These are phyloP conservation scores for Eristalis intricaria DNA, from an alignment of 2,888 invertebrate species.

Conservation along the genomic window DNA sequence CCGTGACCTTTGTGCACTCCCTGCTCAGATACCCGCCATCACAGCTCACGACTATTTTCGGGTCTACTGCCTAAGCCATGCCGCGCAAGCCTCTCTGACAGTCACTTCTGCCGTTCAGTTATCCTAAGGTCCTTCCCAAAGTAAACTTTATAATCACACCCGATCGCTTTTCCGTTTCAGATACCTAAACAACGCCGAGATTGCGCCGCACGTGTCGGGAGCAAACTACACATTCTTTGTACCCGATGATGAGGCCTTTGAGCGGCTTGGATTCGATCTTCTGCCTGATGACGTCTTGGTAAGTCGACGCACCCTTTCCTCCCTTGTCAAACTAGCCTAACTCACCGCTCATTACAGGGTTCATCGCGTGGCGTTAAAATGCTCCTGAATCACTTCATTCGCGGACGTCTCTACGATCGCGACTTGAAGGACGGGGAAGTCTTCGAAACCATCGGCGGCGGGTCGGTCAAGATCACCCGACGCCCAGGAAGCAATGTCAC, in stretches of 20 bases:
- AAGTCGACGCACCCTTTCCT: slow-evolving; percentile 38
- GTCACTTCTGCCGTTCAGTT: too few species aligned
- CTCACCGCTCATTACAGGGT: slow-evolving; percentile 79
- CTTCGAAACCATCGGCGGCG: slow-evolving; percentile 83
- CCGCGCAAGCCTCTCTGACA: too few species aligned
- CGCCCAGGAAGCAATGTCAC: slow-evolving; percentile 81
- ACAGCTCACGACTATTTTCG: too few species aligned
- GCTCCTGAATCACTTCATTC: slow-evolving; percentile 85
- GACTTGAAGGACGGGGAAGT: slow-evolving; percentile 83
- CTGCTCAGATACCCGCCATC: too few species aligned
- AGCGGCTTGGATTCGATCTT: slow-evolving; percentile 83
- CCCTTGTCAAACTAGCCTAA: background rate
- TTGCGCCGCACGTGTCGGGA: slow-evolving; percentile 85
- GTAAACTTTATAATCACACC: background rate
- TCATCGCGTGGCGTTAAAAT: slow-evolving; percentile 84
- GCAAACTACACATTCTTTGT: slow-evolving; percentile 87
- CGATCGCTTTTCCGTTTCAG: slow-evolving; percentile 74
- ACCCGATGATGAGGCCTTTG: slow-evolving; percentile 86
- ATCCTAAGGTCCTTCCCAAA: background rate
- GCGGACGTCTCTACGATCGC: slow-evolving; percentile 84
- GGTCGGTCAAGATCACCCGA: slow-evolving; percentile 82
- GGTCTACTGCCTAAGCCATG: too few species aligned
- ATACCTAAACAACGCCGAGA: slow-evolving; percentile 85
- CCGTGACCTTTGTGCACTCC: too few species aligned
- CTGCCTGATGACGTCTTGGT: slow-evolving; percentile 83